Percentiles rank a stretch among this genome's conserved stretches.
Evolutionary conservation across 2,797 vertebrate species (phyloP).

Genomic region (Hylomyscus alleni): DNA sequence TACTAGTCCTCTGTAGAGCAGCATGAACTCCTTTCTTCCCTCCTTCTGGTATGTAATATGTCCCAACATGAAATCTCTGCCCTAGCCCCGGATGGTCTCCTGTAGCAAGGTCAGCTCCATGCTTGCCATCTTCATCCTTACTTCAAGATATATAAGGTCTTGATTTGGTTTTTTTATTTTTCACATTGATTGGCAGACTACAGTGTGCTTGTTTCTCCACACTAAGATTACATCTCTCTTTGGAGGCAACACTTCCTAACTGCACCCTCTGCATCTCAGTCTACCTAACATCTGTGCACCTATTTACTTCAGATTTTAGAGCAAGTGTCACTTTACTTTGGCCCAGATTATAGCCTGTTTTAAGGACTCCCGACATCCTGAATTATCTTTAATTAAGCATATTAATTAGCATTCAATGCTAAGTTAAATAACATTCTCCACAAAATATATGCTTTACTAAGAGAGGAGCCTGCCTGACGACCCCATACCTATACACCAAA

Average conservation of each 20-base stretch:
- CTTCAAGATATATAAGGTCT: background rate
- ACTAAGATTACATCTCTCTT: background rate
- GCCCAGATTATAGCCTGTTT: background rate
- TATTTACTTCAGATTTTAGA: background rate
- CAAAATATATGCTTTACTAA: background rate
- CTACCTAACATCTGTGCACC: background rate
- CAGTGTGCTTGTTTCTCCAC: background rate
- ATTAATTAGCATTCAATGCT: background rate
- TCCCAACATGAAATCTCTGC: background rate
- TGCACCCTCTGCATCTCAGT: background rate
- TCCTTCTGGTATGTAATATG: accelerated
- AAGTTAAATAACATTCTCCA: background rate
- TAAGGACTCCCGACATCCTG: background rate
- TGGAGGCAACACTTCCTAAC: background rate
- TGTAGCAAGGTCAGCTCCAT: background rate
- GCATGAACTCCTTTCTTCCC: background rate
- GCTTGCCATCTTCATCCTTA: background rate
- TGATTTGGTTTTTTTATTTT: slow-evolving; percentile 17
- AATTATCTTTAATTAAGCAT: background rate
- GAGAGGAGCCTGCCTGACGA: background rate
- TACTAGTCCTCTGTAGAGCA: background rate
- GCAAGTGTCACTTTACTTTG: background rate
- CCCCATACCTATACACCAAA: background rate
- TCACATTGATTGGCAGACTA: background rate
- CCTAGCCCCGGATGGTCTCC: too few species aligned